Evolutionary conservation across 2,797 vertebrate genomes (phyloP), one percentile per base, ranked within the genome.

Genomic region (Sebastiscus tertius): DNA sequence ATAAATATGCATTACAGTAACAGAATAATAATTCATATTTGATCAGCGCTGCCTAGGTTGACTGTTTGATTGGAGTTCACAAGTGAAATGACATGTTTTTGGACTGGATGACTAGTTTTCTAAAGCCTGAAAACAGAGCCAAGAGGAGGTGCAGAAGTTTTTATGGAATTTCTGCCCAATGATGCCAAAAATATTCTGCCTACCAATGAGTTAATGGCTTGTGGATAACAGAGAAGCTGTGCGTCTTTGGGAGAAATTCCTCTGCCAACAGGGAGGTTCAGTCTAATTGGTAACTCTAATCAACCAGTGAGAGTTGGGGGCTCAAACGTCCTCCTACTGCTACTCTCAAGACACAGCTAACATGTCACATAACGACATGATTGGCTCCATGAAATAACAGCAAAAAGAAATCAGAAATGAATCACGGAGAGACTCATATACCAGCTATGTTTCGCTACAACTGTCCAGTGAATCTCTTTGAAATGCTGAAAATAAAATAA

Each of bases 241-340:
- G 31, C 0, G 31, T 79, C 22, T 72, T 20, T n/a, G 52, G 58
- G 54, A 52, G 27, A 65, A 61, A 52, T 46, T 24, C 34, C 24
- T 61, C 70, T 12, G 31, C 0, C 26, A 46, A 55, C 34, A 63
- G 49, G 42, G 29, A 65, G 14, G 14, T 64, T 78, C 11, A 26
- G 49, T 60, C 27, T 75, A 67, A 82, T n/a, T 63, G 69, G 29
- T 27, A 49, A 31, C 49, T 63, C 58, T 62, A 52, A 66, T 72
- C 46, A 82, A 11, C 39, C 60, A 75, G 24, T 71, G 33, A 61
- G 24, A 73, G 59, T 49, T 27, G 42, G 60, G 16, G 65, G 72
- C 10, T 20, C 69, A 46, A 27, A 46, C 59, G 0, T 77, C 34
- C 16, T 58, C 46, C 34, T 27, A 29, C 67, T 49, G 63, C 62